A percentile compares a stretch with the other conserved stretches of the same genome.
These are phyloP conservation scores for Leptothorax acervorum DNA, from an alignment of 2,888 invertebrate species.

Conservation along the genomic window DNA sequence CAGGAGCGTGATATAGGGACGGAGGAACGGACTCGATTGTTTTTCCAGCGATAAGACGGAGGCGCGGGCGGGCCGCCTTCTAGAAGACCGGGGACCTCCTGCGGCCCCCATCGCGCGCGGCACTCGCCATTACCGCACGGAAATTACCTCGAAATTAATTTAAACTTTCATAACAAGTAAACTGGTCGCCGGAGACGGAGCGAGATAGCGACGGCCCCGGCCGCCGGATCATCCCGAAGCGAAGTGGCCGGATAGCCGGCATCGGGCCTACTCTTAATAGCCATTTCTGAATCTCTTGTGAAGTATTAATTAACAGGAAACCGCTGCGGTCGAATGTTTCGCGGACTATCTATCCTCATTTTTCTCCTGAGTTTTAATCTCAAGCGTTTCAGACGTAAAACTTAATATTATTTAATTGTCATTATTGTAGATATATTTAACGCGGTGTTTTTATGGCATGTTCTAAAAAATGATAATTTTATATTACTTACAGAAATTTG, in stretches of 20 bases:
- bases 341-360: neutral
- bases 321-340: slow-evolving; percentile 6
- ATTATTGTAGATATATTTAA: neutral
- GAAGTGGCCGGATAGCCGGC: slow-evolving; percentile 45
- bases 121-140: slow-evolving; percentile 68
- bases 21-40: slow-evolving; percentile 66
- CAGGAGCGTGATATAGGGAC: slow-evolving; percentile 61
- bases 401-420: neutral
- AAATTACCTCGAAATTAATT: slow-evolving; percentile 76
- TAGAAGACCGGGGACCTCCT: slow-evolving; percentile 37
- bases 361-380: neutral
- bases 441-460: too few relatives aligned
- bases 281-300: slow-evolving; percentile 57
- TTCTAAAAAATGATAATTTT: neutral
- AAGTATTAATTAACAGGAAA: slow-evolving; percentile 63
- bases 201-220: slow-evolving; percentile 45
- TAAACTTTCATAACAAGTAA: slow-evolving; percentile 72
- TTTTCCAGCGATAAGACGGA: slow-evolving; percentile 70
- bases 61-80: slow-evolving; percentile 26
- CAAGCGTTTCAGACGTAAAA: neutral
- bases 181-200: slow-evolving; percentile 59
- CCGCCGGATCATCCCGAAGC: slow-evolving; percentile 51
- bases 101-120: slow-evolving; percentile 28
- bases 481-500: neutral
- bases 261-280: slow-evolving; percentile 57